Base-by-base conservation (phyloP, 2,113 vertebrate genomes). In the Stegastes partitus region DNA sequence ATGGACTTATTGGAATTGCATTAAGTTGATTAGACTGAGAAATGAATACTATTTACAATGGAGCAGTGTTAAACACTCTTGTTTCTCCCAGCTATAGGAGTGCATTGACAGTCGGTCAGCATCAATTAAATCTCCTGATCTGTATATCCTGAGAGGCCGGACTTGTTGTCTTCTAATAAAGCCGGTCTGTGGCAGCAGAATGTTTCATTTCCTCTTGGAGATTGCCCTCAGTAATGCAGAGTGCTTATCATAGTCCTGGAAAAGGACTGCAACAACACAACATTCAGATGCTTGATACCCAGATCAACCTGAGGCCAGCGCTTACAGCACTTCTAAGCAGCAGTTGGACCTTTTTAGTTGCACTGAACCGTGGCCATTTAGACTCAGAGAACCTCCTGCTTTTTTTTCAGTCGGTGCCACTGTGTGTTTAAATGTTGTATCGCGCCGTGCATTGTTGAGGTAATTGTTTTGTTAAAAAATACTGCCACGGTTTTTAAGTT, bases 191-290 rank as follows among this genome's bases (percentile, higher is more conserved):
- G 88, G 87, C 85, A 74, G 82, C 87, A 89, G 84, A 87, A 92
- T 90, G 90, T 92, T 93, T 93, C 90, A 93, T 94, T 93, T 93
- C 91, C 93, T 93, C 89, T 81, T 77, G 66, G 90, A 91, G 90
- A 93, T 92, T 90, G 91, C 76, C 87, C 84, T 90, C 77, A 76
- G 88, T 92, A 92, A 92, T 87, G 88, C 88, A 63, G 26, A 61
- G 82, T 75, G 86, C 86, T 93, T 92, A 93, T 91, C 91, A 87
- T 90, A 85, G 81, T 84, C 77, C 79, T 80, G 79, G 78, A 88
- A 84, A 82, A 83, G 78, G 74, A 67, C 73, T 83, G 72, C 77
- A 85, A 84, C 87, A 89, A 87, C 86, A 87, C 82, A 84, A 65
- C 61, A 79, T 79, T 85, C 83, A 87, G 89, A 87, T 82, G 89